Evolutionary conservation across 92 coral and sea anemone genomes (phyloP), one percentile per base, ranked within the genome.

Genomic region (Zoanthus gigantus): DNA sequence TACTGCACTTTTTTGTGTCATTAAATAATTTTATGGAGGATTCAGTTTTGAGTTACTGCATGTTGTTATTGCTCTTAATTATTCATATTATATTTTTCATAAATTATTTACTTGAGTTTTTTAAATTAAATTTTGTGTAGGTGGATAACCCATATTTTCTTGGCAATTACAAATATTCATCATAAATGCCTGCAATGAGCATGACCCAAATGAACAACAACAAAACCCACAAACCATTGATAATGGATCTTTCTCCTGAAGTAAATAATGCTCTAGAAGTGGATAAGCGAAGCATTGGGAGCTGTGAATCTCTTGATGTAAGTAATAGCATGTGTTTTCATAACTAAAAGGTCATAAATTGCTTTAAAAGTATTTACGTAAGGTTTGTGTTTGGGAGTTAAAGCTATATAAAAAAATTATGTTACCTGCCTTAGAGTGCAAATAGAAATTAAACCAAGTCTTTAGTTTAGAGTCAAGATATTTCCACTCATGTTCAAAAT

Each of bases 281-380:
- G 57, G 85, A 81, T 53, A 71, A 16, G 18, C 18, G 75, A 67
- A 81, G 85, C 46, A 23, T 45, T 63, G 85, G 85, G 2, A 81
- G 85, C 75, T 81, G 85, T 11, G 85, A 81, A 66, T 81, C 85
- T 30, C 60, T 81, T 81, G 85, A 84, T 72, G 88, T 75, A 73
- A 86, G 74, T n/a, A 16, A 1, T 5, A 42, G 11, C 71, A 69
- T 6, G 23, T 50, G 15, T 8, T 61, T 16, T 2, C 9, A 1
- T 61, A 61, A 18, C 17, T 61, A 17, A 12, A 13, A 57, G n/a
- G 4, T n/a, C 5, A 12, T 16, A 53, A 53, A 37, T 37, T 37
- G 42, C 42, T 37, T 37, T 11, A 50, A 50, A 7, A 7, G 12
- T 7, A 50, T 11, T 50, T 50, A 11, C 56, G 1, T 50, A 7